phyloP scores from a whole-genome alignment of 2,888 invertebrate genomes.

The Notodonta ziczac region DNA sequence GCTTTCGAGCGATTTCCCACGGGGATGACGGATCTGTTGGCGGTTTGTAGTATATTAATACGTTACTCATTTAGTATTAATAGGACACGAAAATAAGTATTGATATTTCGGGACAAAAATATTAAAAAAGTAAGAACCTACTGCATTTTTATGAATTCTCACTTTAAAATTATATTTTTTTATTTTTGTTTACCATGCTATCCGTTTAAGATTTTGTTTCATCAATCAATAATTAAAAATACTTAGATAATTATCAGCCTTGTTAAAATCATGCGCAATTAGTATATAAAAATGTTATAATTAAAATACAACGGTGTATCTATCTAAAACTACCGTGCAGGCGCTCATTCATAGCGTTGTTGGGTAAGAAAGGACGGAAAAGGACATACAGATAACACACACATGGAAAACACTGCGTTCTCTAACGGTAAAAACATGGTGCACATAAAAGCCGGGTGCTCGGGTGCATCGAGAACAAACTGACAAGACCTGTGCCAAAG shows the following conservation, averaged over 20 bases:
- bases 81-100: background rate
- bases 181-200: constrained; percentile 37
- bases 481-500: constrained; percentile 68
- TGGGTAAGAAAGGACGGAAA: constrained; percentile 20
- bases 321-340: constrained; percentile 63
- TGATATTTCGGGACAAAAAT: constrained; percentile 8
- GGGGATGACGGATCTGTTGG: constrained; percentile 90
- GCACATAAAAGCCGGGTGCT: constrained; percentile 78
- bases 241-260: constrained; percentile 26
- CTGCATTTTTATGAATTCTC: constrained; percentile 1
- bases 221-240: constrained; percentile 15
- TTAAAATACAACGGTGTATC: constrained; percentile 24
- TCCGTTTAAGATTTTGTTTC: constrained; percentile 42
- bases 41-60: constrained; percentile 9
- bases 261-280: constrained; percentile 44
- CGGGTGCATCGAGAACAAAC: constrained; percentile 70
- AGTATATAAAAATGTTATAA: constrained; percentile 26
- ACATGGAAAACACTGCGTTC: constrained; percentile 56
- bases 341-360: constrained; percentile 37
- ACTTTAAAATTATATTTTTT: constrained; percentile 1
- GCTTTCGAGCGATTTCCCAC: constrained; percentile 94
- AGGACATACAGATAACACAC: constrained; percentile 45
- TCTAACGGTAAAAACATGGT: constrained; percentile 58
- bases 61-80: background rate
- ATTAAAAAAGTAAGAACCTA: constrained; percentile 13